Percentiles rank a stretch among this genome's conserved stretches.
Evolutionary conservation across 2,113 vertebrate genomes (phyloP).

Genomic region (Tachycineta bicolor): DNA sequence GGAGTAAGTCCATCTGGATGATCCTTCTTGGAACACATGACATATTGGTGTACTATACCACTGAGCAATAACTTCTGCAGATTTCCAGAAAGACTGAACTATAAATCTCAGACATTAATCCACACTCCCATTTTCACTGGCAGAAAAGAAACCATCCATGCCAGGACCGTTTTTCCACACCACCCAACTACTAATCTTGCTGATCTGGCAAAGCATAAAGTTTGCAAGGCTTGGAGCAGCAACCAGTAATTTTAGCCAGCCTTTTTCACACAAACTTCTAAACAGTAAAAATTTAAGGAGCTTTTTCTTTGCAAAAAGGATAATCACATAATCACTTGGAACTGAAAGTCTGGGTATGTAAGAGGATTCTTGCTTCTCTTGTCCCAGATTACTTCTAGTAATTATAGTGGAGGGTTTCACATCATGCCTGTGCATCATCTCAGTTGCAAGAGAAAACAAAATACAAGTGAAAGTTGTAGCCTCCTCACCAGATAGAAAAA

Average conservation of each 20-base stretch:
- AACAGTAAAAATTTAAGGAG: conserved; percentile 43
- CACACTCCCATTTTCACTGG: conserved; percentile 4
- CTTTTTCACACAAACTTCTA: background rate
- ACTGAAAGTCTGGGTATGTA: background rate
- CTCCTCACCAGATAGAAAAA: background rate
- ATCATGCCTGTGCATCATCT: background rate
- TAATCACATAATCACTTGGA: conserved; percentile 35
- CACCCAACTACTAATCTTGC: background rate
- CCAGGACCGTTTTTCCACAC: conserved; percentile 45
- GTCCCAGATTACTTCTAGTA: conserved; percentile 18
- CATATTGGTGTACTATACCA: background rate
- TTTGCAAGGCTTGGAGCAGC: background rate
- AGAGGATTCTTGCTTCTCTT: conserved; percentile 40
- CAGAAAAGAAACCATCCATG: background rate
- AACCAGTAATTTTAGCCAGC: conserved; percentile 12
- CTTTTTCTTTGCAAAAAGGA: conserved; percentile 31
- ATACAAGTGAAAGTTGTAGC: background rate
- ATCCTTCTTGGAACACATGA: conserved; percentile 32
- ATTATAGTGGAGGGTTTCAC: conserved; percentile 41
- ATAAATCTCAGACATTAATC: conserved; percentile 37
- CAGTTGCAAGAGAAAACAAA: background rate
- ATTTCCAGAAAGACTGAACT: conserved; percentile 23
- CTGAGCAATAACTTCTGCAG: conserved; percentile 41
- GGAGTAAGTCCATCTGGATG: conserved; percentile 2
- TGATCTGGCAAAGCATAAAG: background rate